A percentile compares a stretch with the other conserved stretches of the same genome.
phyloP scores from a whole-genome alignment of 2,113 vertebrate species.

The Cacatua alba region DNA sequence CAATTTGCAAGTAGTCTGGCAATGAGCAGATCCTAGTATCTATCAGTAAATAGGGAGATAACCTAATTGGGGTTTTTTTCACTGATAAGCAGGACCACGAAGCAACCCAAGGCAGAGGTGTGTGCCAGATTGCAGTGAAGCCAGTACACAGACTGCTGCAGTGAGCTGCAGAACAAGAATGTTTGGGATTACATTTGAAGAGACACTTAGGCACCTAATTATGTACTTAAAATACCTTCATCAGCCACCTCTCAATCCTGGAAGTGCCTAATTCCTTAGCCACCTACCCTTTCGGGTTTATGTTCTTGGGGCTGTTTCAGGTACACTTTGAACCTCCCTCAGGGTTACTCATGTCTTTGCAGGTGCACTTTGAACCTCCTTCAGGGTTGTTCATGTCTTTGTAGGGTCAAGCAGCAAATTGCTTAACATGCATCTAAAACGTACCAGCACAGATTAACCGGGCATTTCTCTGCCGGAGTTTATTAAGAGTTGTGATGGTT shows the following conservation, averaged over 20 bases:
- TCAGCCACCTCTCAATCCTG: not conserved
- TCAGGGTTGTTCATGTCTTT: not conserved
- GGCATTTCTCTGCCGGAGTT: not conserved
- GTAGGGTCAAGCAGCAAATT: not conserved
- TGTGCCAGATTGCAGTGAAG: not conserved
- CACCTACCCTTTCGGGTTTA: not conserved
- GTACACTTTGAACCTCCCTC: not conserved
- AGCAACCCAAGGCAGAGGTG: not conserved
- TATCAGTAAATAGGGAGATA: not conserved
- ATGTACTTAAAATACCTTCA: not conserved
- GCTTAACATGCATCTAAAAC: not conserved
- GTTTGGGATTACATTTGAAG: not conserved
- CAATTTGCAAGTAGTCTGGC: not conserved
- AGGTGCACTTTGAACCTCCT: not conserved
- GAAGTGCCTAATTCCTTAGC: not conserved
- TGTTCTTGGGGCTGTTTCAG: not conserved
- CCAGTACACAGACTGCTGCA: not conserved
- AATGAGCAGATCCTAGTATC: not conserved
- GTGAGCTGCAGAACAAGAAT: not conserved
- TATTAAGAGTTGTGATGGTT: not conserved
- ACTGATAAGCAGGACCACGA: not conserved
- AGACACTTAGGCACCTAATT: not conserved
- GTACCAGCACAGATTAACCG: not conserved
- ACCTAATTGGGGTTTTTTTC: not conserved
- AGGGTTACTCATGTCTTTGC: not conserved